Percentiles rank a stretch among this genome's conserved stretches.
Evolutionary conservation across 2,797 vertebrate genomes (phyloP).

Genomic region (Carcharodon carcharias): DNA sequence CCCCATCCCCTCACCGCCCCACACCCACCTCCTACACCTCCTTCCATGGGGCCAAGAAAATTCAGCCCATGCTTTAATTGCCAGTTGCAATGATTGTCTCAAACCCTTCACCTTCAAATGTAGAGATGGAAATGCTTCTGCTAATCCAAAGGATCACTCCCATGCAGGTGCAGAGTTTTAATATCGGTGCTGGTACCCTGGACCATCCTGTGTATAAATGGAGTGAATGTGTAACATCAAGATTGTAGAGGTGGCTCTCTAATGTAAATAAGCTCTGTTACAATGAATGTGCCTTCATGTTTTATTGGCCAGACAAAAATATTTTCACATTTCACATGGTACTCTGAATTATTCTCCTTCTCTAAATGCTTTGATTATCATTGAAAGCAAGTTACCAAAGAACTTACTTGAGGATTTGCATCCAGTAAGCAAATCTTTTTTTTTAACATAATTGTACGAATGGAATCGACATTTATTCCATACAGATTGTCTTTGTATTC

Average conservation of each 20-base stretch:
- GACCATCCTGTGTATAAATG: background rate
- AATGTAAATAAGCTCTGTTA: background rate
- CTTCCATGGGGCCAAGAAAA: background rate
- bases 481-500: constrained; percentile 90
- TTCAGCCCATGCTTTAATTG: background rate
- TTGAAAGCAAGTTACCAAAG: background rate
- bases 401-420: constrained; percentile 81
- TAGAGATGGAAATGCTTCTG: background rate
- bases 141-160: background rate
- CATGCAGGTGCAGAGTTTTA: background rate
- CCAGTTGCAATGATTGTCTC: background rate
- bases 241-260: background rate
- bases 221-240: background rate
- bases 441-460: constrained; percentile 69
- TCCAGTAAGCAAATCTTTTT: constrained; percentile 88
- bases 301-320: background rate
- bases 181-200: background rate
- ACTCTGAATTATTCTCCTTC: background rate
- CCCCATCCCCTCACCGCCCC: too few relatives aligned
- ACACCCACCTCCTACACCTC: background rate
- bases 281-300: background rate
- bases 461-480: constrained; percentile 83
- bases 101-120: background rate
- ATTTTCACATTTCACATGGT: background rate
- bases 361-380: background rate